These are phyloP conservation scores for Lepas anatifera DNA, from an alignment of 2,888 invertebrate species.

Conservation along the genomic window DNA sequence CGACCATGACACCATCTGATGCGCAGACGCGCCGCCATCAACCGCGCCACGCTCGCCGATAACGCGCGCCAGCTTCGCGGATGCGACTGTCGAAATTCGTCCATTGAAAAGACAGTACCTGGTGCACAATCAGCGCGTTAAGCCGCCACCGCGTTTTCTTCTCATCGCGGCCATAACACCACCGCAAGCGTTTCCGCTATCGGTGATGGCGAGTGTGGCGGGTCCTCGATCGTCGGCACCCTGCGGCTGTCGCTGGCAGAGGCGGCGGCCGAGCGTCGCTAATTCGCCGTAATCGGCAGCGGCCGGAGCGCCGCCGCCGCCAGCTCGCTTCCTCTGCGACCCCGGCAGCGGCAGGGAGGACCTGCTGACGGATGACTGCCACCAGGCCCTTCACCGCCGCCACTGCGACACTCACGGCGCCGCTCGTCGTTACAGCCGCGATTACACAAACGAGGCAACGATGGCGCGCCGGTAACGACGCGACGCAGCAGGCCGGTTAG, in stretches of 20 bases:
- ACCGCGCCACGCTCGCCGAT: neutral
- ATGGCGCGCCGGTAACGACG: conserved; percentile 2
- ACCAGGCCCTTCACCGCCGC: neutral
- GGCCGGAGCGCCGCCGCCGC: neutral
- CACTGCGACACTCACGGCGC: neutral
- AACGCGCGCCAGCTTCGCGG: neutral
- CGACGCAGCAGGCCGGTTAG: neutral
- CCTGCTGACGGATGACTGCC: neutral
- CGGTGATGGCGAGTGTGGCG: no score
- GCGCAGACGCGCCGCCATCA: neutral
- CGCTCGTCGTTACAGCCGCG: neutral
- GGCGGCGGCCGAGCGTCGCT: neutral
- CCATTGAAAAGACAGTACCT: no score
- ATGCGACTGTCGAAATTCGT: no score
- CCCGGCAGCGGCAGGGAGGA: neutral
- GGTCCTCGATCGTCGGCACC: no score
- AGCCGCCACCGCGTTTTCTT: no score
- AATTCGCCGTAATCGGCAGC: neutral
- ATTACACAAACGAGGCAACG: neutral
- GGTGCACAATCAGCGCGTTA: no score
- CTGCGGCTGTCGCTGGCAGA: no score
- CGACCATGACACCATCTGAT: neutral
- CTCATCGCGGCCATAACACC: no score
- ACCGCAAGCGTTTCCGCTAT: no score
- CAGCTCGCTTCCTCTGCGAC: neutral